phyloP scores from a whole-genome alignment of 2,797 vertebrate species.

The Anguilla pacifica region DNA sequence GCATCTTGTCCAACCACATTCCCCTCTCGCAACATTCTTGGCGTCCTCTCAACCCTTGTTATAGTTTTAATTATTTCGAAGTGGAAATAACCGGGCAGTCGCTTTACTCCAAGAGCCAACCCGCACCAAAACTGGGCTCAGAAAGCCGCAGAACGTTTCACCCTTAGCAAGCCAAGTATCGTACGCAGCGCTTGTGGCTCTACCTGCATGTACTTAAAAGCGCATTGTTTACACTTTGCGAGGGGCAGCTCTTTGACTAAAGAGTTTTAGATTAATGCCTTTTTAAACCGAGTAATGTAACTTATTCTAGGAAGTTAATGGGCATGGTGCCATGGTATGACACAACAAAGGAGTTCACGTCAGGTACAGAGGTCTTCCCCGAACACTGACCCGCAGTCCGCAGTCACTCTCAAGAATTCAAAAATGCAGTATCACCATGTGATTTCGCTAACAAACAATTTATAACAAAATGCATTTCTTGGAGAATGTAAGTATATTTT shows the following conservation, averaged over 20 bases:
- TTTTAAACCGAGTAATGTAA: neutral
- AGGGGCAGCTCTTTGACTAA: neutral
- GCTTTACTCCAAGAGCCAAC: neutral
- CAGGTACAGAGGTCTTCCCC: neutral
- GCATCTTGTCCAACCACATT: slow-evolving; percentile 37
- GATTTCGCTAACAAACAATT: neutral
- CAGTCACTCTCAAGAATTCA: neutral
- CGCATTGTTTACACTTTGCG: neutral
- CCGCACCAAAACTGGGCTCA: neutral
- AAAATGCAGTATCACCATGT: neutral
- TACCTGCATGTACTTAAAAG: neutral
- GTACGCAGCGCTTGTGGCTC: neutral
- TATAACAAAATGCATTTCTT: neutral
- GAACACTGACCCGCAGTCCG: neutral
- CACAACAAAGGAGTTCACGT: neutral
- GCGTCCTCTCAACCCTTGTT: neutral
- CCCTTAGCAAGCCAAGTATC: neutral
- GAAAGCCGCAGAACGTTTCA: neutral
- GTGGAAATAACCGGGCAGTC: neutral
- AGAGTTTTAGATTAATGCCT: neutral
- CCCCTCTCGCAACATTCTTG: slow-evolving; percentile 26
- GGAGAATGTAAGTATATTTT: neutral
- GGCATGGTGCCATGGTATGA: neutral
- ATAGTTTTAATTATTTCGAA: slow-evolving; percentile 16
- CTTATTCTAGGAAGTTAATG: neutral